Evolutionary conservation across 2,888 invertebrate genomes (phyloP).

Genomic region (Escarpia spicata): DNA sequence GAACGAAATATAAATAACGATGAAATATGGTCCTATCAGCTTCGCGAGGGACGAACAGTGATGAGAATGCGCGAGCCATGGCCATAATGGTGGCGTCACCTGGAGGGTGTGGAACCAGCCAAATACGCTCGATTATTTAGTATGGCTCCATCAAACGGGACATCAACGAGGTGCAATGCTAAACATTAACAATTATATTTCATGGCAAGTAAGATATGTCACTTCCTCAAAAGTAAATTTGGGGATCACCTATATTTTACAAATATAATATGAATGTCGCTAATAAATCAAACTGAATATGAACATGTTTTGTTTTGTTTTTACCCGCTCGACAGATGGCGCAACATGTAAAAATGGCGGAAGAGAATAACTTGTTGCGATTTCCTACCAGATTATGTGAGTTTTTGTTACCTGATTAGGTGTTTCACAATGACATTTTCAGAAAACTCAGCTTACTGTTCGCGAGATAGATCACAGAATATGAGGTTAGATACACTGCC

Average conservation of each 20-base stretch:
- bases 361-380: not conserved
- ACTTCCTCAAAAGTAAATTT: not conserved
- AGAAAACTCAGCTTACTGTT: not conserved
- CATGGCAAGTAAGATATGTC: no score
- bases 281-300: not conserved
- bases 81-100: not conserved
- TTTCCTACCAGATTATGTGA: conserved; percentile 5
- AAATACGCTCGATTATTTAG: no score
- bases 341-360: conserved; percentile 10
- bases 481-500: not conserved
- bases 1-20: no score
- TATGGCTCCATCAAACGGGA: not conserved
- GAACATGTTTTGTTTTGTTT: not conserved
- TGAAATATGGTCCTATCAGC: no score
- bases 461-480: not conserved
- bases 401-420: not conserved
- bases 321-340: not conserved
- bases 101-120: not conserved
- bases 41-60: no score
- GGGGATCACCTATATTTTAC: not conserved
- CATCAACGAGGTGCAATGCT: no score
- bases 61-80: not conserved
- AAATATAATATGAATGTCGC: not conserved
- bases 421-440: not conserved
- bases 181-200: no score